A percentile compares a stretch with the other conserved stretches of the same genome.
Conservation (phyloP, 23 tunicate genomes). For the Ciona savignyi region DNA sequence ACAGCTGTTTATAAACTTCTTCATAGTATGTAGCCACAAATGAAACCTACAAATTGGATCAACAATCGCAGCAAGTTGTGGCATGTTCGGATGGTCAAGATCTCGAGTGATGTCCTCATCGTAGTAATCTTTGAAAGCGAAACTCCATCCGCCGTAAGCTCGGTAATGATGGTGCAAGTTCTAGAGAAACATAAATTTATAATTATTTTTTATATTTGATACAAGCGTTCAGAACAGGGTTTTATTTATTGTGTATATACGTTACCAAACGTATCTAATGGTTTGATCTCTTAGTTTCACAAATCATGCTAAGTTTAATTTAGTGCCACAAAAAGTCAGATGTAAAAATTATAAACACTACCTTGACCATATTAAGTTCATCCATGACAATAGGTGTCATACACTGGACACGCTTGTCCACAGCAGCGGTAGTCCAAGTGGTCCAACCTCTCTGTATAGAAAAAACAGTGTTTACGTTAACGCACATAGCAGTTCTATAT, state of each 20-base stretch:
- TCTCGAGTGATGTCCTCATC: conserved; percentile 80
- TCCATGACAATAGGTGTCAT: conserved; percentile 90
- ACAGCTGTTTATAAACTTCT: no score
- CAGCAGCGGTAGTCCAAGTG: conserved; percentile 92
- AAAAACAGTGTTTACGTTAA: no score
- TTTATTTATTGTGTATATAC: no score
- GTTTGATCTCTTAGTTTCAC: no score
- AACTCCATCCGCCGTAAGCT: conserved; percentile 96
- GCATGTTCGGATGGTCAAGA: conserved; percentile 79
- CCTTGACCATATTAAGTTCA: conserved; percentile 90
- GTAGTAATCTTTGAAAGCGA: conserved; percentile 89
- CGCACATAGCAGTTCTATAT: no score
- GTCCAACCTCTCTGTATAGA: conserved; percentile 90
- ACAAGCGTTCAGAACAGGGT: no score
- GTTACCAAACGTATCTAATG: no score
- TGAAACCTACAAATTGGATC: conserved; percentile 65
- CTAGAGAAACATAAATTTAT: no score
- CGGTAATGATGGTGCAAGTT: conserved; percentile 93
- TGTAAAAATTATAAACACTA: background rate
- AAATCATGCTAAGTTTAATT: no score
- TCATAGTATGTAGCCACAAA: background rate
- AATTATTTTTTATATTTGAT: no score
- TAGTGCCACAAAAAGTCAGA: no score
- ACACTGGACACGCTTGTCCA: conserved; percentile 71
- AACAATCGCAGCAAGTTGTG: conserved; percentile 65